Conservation (phyloP, 2,888 invertebrate species). For the Parnassius smintheus region DNA sequence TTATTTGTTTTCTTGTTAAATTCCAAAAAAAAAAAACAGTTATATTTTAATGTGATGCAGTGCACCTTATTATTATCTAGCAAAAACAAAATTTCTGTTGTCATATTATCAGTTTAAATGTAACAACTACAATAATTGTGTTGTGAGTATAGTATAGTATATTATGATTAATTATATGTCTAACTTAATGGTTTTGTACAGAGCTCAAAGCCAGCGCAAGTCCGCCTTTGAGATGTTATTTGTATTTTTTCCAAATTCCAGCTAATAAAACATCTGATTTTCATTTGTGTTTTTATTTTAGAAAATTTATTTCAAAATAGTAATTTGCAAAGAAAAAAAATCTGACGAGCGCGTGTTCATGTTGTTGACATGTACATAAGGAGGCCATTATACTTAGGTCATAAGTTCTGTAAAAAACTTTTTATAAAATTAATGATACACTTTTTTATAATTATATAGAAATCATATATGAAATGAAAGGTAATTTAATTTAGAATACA, state of each 20-base stretch:
- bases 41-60: neutral
- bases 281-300: constrained; percentile 41
- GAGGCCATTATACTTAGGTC: too few relatives aligned
- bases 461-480: too few relatives aligned
- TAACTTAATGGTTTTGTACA: constrained; percentile 52
- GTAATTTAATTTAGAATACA: too few relatives aligned
- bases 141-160: constrained; percentile 38
- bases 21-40: constrained; percentile 1
- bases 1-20: constrained; percentile 16
- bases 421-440: too few relatives aligned
- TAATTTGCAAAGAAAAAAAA: too few relatives aligned
- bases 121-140: constrained; percentile 50
- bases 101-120: constrained; percentile 14
- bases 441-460: too few relatives aligned
- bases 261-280: constrained; percentile 70
- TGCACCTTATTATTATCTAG: too few relatives aligned
- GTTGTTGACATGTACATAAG: too few relatives aligned
- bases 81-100: constrained; percentile 30
- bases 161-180: constrained; percentile 13
- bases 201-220: constrained; percentile 59
- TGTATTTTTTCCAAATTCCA: constrained; percentile 71
- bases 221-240: constrained; percentile 60
- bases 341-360: too few relatives aligned
- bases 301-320: too few relatives aligned
- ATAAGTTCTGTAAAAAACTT: too few relatives aligned